phyloP scores from a whole-genome alignment of 1,140 invertebrate species.

The Penaeus chinensis region DNA sequence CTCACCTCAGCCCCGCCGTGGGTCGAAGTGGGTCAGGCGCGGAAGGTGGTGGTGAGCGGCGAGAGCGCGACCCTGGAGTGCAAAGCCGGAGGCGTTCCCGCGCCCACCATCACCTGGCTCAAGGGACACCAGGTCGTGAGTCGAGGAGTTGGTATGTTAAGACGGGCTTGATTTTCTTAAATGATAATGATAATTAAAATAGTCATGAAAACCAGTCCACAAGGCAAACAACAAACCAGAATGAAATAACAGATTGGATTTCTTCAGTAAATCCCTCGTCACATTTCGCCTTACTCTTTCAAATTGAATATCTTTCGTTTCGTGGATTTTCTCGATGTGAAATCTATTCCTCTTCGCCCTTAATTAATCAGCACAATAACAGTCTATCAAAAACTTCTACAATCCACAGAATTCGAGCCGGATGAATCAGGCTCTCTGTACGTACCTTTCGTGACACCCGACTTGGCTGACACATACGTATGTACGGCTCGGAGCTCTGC shows the following conservation, averaged over 20 bases:
- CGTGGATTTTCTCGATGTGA: no score
- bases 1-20: constrained; percentile 18
- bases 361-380: no score
- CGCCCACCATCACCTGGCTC: constrained; percentile 60
- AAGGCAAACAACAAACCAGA: no score
- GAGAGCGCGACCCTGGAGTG: constrained; percentile 48
- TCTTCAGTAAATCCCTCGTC: no score
- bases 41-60: constrained; percentile 40
- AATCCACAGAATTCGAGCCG: constrained; percentile 38
- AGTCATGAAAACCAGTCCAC: no score
- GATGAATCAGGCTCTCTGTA: constrained; percentile 68
- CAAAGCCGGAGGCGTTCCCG: constrained; percentile 51
- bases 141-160: constrained; percentile 25
- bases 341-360: no score
- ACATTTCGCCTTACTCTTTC: no score
- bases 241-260: no score
- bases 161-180: not conserved
- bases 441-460: constrained; percentile 67
- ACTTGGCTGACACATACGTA: constrained; percentile 69
- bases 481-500: constrained; percentile 63
- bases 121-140: constrained; percentile 52
- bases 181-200: no score
- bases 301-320: no score
- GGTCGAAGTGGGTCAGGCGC: constrained; percentile 7
- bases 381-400: no score